These are phyloP conservation scores for Iphiclides podalirius DNA, from an alignment of 2,888 invertebrate species.

Conservation along the genomic window DNA sequence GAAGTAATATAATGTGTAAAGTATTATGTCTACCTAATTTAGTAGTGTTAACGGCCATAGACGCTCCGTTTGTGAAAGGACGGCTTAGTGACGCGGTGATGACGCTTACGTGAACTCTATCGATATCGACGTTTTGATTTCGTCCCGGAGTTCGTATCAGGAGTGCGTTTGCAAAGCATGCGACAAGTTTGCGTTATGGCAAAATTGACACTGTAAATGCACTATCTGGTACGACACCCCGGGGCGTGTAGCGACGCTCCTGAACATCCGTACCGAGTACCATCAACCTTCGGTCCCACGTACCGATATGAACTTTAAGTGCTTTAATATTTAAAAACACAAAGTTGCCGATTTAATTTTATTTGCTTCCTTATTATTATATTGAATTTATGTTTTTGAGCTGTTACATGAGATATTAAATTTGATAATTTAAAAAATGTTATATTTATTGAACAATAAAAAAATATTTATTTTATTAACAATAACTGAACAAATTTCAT, in stretches of 20 bases:
- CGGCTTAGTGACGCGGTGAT: constrained; percentile 58
- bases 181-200: constrained; percentile 72
- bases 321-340: constrained; percentile 31
- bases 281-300: constrained; percentile 39
- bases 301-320: constrained; percentile 60
- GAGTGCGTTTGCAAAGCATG: constrained; percentile 96
- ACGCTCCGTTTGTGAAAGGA: constrained; percentile 61
- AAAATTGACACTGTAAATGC: constrained; percentile 95
- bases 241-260: constrained; percentile 78
- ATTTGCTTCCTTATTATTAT: constrained; percentile 30
- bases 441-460: too few species aligned
- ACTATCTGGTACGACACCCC: constrained; percentile 99
- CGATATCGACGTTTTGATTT: constrained; percentile 60
- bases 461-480: background rate
- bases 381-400: constrained; percentile 28
- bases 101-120: constrained; percentile 38
- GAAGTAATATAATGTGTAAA: constrained; percentile 1
- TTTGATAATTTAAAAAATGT: too few species aligned
- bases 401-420: constrained; percentile 30
- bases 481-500: background rate
- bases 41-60: constrained; percentile 55
- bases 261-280: constrained; percentile 49
- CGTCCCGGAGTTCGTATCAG: constrained; percentile 97
- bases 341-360: constrained; percentile 19
- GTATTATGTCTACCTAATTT: constrained; percentile 3